Evolutionary conservation across 2,888 invertebrate genomes (phyloP).

Genomic region (Acrobasis repandana): DNA sequence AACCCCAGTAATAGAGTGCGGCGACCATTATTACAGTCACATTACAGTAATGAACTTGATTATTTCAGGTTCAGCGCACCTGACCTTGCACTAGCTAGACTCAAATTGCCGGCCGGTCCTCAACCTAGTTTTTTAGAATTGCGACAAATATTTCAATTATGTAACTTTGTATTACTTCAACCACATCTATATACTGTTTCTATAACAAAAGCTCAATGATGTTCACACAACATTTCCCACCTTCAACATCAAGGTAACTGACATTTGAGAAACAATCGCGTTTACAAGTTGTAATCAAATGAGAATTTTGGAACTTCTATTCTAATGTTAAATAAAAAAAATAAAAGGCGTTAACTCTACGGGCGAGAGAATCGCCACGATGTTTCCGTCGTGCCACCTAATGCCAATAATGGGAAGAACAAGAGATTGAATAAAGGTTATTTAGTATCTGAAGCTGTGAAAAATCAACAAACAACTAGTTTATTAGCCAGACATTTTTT

Average conservation of each 20-base stretch:
- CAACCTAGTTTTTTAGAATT: constrained; percentile 14
- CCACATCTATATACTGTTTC: not conserved
- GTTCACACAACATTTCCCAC: constrained; percentile 9
- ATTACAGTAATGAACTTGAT: constrained; percentile 17
- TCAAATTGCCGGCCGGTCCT: constrained; percentile 16
- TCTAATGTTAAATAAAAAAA: no score
- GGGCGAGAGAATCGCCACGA: no score
- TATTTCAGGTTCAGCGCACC: constrained; percentile 16
- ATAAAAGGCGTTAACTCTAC: no score
- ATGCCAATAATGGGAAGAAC: no score
- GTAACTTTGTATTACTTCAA: not conserved
- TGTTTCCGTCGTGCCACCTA: no score
- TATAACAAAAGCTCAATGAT: not conserved
- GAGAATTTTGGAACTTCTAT: no score
- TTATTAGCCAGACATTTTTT: no score
- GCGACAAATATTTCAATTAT: constrained; percentile 11
- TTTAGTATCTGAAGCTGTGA: no score
- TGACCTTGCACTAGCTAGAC: constrained; percentile 1
- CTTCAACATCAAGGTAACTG: not conserved
- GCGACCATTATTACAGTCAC: constrained; percentile 3
- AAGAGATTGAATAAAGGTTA: no score
- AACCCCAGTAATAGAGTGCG: not conserved
- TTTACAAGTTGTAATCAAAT: not conserved
- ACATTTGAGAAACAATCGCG: not conserved
- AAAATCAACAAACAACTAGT: no score